Base-by-base conservation (phyloP, 2,888 invertebrate genomes). In the Catocala fraxini region DNA sequence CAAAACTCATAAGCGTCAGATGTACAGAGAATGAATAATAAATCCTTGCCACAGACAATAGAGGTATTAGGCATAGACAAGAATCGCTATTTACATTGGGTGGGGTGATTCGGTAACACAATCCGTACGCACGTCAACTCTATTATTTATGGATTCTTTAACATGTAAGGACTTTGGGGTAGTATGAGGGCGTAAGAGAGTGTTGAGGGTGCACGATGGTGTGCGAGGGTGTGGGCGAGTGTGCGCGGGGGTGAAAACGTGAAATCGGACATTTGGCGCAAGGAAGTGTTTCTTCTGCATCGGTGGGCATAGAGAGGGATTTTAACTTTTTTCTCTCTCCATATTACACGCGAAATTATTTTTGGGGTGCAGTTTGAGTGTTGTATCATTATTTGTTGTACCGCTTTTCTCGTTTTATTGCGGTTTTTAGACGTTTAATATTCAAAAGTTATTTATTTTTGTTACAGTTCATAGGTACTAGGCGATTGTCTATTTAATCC, bases 71-170 rank as follows among this genome's bases (percentile, higher is more conserved):
- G 85, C 89, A 89, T 90, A 90, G 90, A 92, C 91, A 89, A 91
- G 90, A 81, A 84, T 84, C 85, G 83, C 83, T 81, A 80, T 80
- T 77, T 79, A 73, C 82, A 73, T 67, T 79, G 81, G 82, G 84
- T 81, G 81, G 85, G 86, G 85, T 80, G 79, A 79, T 73, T 72
- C 77, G 83, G 91, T 88, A 90, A 91, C 88, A 90, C 89, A 92
- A 92, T 92, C 91, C 91, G 83, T 65, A 71, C 80, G 83, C 87
- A 89, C 93, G 93, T 92, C 93, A 93, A 93, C 91, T 94, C 89
- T 93, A 94, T 93, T 94, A 94, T 93, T 94, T 92, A 94, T 93
- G 94, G 94, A 92, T 93, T 94, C 94, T 93, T 93, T 90, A 93
- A 93, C 94, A 93, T 91, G 93, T 92, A 92, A 93, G 93, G 89